Conservation (phyloP, 2,888 invertebrate genomes). For the Arrhopalites spinosus region DNA sequence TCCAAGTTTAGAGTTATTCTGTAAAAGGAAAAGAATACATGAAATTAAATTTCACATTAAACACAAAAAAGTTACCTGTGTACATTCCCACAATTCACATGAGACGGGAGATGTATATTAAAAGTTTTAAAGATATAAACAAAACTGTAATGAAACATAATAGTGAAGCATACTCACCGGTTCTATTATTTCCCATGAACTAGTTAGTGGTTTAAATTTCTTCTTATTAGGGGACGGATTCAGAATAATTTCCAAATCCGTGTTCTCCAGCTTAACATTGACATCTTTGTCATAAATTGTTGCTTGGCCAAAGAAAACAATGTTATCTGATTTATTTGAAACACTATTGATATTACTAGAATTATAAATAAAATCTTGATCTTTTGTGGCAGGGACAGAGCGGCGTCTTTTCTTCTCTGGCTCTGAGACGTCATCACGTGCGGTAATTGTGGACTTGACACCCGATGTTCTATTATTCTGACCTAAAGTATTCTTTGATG, state of each 20-base stretch:
- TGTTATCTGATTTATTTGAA: conserved; percentile 3
- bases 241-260: conserved; percentile 42
- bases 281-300: conserved; percentile 44
- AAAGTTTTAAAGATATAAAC: too few species aligned
- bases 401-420: conserved; percentile 48
- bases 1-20: conserved; percentile 41
- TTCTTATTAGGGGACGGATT: conserved; percentile 24
- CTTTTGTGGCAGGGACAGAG: conserved; percentile 42
- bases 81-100: too few species aligned
- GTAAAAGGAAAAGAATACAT: not conserved
- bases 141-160: too few species aligned
- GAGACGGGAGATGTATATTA: too few species aligned
- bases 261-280: conserved; percentile 38
- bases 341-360: conserved; percentile 13
- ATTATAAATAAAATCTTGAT: conserved; percentile 49
- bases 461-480: conserved; percentile 13
- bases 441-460: not conserved
- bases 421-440: conserved; percentile 33
- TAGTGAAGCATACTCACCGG: conserved; percentile 43
- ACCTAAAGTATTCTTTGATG: not conserved
- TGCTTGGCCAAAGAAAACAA: conserved; percentile 39
- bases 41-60: not conserved
- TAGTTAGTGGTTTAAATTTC: conserved; percentile 25
- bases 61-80: not conserved
- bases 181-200: conserved; percentile 45